These are phyloP conservation scores for Nycticorax nycticorax DNA, from an alignment of 2,113 vertebrate genomes.

Conservation along the genomic window DNA sequence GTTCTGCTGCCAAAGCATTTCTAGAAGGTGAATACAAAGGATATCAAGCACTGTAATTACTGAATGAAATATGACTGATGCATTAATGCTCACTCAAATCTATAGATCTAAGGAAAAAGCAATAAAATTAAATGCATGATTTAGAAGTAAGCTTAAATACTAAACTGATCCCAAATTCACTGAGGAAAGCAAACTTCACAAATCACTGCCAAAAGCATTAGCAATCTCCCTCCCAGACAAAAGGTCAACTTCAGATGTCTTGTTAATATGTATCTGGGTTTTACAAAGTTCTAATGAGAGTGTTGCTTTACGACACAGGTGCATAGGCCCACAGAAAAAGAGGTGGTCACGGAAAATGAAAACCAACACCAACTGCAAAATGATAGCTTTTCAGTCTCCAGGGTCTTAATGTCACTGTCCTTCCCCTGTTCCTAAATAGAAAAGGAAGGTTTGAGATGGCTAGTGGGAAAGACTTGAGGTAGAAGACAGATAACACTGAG, in stretches of 20 bases:
- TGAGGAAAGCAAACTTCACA: conserved; percentile 11
- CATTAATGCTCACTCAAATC: neutral
- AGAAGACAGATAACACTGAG: neutral
- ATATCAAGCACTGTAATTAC: conserved; percentile 14
- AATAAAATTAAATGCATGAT: conserved; percentile 27
- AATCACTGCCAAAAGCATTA: neutral
- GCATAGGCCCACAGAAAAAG: neutral
- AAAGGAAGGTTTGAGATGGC: neutral
- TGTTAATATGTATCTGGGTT: conserved; percentile 11
- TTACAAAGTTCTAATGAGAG: neutral
- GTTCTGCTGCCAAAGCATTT: conserved; percentile 34
- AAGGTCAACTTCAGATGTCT: conserved; percentile 17
- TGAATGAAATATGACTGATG: neutral
- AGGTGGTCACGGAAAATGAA: neutral
- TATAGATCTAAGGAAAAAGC: conserved; percentile 24
- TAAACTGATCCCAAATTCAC: conserved; percentile 34
- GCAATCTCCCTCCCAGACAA: neutral
- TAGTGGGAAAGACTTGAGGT: neutral
- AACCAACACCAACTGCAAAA: neutral
- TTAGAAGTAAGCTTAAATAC: conserved; percentile 23
- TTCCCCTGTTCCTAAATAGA: neutral
- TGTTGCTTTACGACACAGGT: neutral
- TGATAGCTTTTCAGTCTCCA: neutral
- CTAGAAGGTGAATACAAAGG: conserved; percentile 19
- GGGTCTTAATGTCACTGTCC: neutral